These are phyloP conservation scores for Himalopsyche anomala DNA, from an alignment of 2,888 invertebrate genomes.

Conservation along the genomic window DNA sequence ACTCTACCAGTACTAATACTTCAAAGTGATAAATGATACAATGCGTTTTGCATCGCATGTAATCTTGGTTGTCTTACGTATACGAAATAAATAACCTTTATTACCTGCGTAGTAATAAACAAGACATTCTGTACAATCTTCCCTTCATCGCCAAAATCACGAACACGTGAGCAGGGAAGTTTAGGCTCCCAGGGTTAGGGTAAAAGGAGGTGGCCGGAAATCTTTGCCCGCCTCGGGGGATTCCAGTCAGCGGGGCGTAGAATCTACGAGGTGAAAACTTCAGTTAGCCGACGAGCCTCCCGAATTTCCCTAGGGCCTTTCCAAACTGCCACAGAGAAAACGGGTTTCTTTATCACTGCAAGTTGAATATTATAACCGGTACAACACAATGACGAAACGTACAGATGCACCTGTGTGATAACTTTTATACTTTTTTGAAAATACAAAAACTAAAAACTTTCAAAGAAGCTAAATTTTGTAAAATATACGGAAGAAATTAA, in stretches of 20 bases:
- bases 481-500: no score
- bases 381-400: neutral
- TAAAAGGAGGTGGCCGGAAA: neutral
- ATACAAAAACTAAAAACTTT: no score
- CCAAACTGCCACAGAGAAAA: conserved; percentile 20
- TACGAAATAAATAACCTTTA: neutral
- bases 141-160: conserved; percentile 2
- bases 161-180: neutral
- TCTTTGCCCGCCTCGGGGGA: neutral
- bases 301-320: neutral
- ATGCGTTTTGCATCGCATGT: no score
- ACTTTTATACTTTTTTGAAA: neutral
- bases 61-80: no score
- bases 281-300: neutral
- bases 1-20: no score
- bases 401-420: neutral
- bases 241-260: conserved; percentile 7
- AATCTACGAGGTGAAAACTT: conserved; percentile 33
- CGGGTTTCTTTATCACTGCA: conserved; percentile 9
- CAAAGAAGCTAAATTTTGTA: no score
- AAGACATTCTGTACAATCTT: conserved; percentile 4
- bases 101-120: neutral
- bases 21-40: no score
- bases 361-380: neutral
- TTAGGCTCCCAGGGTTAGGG: neutral